Evolutionary conservation across 1,140 invertebrate genomes (phyloP).

Genomic region (Ectropis grisescens): DNA sequence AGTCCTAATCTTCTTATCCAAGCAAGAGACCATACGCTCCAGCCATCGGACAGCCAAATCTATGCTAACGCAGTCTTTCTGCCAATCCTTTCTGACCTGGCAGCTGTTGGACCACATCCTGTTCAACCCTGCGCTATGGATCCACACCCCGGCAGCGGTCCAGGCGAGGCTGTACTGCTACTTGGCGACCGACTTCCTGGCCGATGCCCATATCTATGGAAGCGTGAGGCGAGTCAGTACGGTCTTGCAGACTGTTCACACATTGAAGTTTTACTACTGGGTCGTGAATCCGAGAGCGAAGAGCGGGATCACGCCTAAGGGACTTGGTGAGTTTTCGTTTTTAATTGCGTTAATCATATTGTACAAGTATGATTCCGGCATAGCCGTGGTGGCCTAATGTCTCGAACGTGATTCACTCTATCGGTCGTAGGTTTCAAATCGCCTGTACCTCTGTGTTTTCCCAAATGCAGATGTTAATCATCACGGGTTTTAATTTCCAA

Average conservation of each 20-base stretch:
- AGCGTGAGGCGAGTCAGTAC: constrained; percentile 97
- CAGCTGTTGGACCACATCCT: constrained; percentile 98
- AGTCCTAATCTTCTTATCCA: no score
- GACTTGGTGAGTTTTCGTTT: constrained; percentile 82
- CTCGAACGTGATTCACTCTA: no score
- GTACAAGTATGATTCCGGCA: no score
- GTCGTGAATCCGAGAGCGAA: constrained; percentile 95
- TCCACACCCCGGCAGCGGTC: constrained; percentile 96
- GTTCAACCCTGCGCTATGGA: constrained; percentile 99
- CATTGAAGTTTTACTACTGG: constrained; percentile 99
- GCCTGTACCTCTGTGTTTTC: no score
- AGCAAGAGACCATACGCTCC: constrained; percentile 54
- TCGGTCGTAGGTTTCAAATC: no score
- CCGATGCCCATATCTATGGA: constrained; percentile 97
- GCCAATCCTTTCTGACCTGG: constrained; percentile 74
- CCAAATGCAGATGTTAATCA: no score
- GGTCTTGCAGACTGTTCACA: constrained; percentile 97
- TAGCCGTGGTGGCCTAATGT: no score
- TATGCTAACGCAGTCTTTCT: constrained; percentile 61
- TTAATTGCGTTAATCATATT: no score
- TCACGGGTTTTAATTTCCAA: no score
- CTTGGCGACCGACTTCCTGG: constrained; percentile 97
- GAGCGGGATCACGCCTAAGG: constrained; percentile 95
- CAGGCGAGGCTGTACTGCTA: constrained; percentile 97
- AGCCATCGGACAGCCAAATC: constrained; percentile 60